Conservation (phyloP, 2,113 vertebrate genomes). For the Stictonetta naevosa region DNA sequence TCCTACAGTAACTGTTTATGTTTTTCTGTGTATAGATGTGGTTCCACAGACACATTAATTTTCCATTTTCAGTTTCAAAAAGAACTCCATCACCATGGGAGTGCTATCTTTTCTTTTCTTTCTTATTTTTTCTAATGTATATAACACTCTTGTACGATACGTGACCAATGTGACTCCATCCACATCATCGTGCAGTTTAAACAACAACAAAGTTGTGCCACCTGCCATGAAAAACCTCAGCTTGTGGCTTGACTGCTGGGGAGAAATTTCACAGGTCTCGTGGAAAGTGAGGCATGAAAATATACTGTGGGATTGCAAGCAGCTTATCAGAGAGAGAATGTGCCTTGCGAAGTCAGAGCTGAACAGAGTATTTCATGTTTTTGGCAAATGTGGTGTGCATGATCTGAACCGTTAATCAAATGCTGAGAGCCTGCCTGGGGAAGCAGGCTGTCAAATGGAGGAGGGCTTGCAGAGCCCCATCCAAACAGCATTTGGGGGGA, state of each 20-base stretch:
- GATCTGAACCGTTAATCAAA: slow-evolving; percentile 55
- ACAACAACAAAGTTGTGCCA: slow-evolving; percentile 16
- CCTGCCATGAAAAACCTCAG: slow-evolving; percentile 41
- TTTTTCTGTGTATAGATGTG: neutral
- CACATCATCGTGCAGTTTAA: neutral
- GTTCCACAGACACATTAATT: neutral
- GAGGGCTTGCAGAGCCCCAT: slow-evolving; percentile 11
- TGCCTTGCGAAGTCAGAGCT: slow-evolving; percentile 20
- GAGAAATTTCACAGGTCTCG: slow-evolving; percentile 41
- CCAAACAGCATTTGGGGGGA: slow-evolving; percentile 13
- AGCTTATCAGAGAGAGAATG: slow-evolving; percentile 21
- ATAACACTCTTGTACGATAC: neutral
- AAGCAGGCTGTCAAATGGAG: slow-evolving; percentile 43
- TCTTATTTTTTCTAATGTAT: neutral
- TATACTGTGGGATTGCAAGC: neutral
- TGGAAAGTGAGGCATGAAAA: slow-evolving; percentile 29
- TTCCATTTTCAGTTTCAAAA: neutral
- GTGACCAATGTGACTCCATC: slow-evolving; percentile 32
- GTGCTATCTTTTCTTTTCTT: rapidly evolving
- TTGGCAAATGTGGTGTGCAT: slow-evolving; percentile 54
- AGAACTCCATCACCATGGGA: neutral
- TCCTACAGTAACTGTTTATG: neutral
- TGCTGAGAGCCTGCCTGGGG: neutral
- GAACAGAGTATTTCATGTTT: slow-evolving; percentile 23
- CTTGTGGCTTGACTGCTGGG: neutral